These are phyloP conservation scores for Misgurnus mizolepis DNA, from an alignment of 2,113 vertebrate genomes.

Conservation along the genomic window DNA sequence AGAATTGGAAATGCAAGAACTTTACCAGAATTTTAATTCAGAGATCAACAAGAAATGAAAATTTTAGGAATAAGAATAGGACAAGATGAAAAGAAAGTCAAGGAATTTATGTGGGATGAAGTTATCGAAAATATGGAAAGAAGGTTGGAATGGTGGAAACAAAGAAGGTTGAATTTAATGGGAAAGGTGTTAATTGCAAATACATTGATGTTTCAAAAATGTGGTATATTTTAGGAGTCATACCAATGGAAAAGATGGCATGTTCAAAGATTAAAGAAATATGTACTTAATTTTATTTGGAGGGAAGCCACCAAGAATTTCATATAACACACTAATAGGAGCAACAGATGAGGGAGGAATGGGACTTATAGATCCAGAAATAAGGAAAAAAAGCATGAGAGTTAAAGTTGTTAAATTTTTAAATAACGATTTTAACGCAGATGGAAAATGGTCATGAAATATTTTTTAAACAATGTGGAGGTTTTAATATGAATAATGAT, in stretches of 20 bases:
- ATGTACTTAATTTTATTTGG: too few relatives aligned
- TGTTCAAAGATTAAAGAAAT: too few relatives aligned
- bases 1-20: background rate
- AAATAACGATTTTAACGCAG: too few relatives aligned
- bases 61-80: background rate
- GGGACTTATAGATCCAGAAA: too few relatives aligned
- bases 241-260: too few relatives aligned
- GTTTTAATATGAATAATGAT: background rate
- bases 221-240: background rate
- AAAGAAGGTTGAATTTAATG: background rate
- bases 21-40: background rate
- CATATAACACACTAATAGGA: too few relatives aligned
- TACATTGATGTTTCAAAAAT: background rate
- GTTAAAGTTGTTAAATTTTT: too few relatives aligned
- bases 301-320: too few relatives aligned
- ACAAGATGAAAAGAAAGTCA: background rate
- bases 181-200: background rate
- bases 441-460: background rate
- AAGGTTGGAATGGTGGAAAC: background rate
- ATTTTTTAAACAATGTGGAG: background rate
- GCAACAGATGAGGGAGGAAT: too few relatives aligned
- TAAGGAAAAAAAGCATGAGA: too few relatives aligned
- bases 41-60: background rate
- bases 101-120: background rate
- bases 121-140: background rate